Conservation (phyloP, 1,140 invertebrate genomes). For the Trinorchestia longiramus region DNA sequence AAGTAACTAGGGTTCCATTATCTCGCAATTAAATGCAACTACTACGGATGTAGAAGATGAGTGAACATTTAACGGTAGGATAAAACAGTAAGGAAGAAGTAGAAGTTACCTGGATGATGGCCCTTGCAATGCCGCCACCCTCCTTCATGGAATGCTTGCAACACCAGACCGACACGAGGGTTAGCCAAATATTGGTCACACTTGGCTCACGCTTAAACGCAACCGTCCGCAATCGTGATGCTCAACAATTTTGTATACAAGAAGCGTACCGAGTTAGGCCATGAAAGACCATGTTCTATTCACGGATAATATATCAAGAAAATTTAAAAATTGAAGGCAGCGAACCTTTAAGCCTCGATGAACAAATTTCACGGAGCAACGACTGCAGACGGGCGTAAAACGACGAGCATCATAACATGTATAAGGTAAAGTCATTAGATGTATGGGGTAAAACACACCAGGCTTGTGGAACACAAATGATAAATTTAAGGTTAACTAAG, state of each 20-base stretch:
- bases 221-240: background rate
- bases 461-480: background rate
- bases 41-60: background rate
- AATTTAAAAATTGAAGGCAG: background rate
- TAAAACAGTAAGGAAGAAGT: background rate
- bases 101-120: slow-evolving; percentile 66
- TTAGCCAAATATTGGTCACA: background rate
- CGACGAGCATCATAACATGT: background rate
- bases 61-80: background rate
- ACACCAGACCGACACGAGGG: slow-evolving; percentile 56
- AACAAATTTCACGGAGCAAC: background rate
- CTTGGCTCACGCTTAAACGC: background rate
- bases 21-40: background rate
- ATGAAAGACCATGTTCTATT: background rate
- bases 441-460: background rate
- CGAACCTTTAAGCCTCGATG: background rate
- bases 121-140: slow-evolving; percentile 64
- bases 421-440: background rate
- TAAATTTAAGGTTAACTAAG: background rate
- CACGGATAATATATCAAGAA: background rate
- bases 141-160: slow-evolving; percentile 64
- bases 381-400: background rate
- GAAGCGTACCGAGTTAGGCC: background rate
- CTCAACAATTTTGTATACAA: background rate
- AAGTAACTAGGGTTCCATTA: background rate